Conservation (phyloP, 2,888 invertebrate species). For the Julus scandinavius region DNA sequence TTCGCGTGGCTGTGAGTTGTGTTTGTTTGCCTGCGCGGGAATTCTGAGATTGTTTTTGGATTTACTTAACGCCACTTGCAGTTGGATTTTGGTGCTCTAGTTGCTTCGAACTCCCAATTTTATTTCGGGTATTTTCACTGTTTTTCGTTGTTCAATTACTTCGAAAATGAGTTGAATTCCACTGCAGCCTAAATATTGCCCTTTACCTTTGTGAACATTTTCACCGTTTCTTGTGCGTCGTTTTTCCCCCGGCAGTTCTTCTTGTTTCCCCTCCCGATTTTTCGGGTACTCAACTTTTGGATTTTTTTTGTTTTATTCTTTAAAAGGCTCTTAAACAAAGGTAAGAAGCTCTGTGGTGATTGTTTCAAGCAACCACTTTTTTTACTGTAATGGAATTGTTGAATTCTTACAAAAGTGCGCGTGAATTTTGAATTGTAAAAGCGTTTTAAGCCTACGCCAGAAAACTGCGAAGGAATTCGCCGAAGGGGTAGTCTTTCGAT, state of each 20-base stretch:
- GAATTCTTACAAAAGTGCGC: not conserved
- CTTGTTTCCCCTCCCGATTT: not conserved
- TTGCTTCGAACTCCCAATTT: not conserved
- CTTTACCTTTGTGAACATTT: not conserved
- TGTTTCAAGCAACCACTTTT: not conserved
- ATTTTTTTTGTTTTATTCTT: not conserved
- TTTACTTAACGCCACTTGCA: not conserved
- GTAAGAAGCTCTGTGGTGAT: not conserved
- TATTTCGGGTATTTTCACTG: not conserved
- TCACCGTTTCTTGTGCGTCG: not conserved
- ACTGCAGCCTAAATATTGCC: not conserved
- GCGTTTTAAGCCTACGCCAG: not conserved
- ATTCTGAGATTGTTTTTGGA: not conserved
- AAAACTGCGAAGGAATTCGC: not conserved
- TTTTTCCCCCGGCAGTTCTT: not conserved
- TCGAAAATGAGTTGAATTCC: not conserved
- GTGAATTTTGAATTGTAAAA: not conserved
- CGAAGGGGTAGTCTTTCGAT: not conserved
- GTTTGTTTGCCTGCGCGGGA: not conserved
- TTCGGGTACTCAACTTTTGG: not conserved
- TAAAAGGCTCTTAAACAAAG: not conserved
- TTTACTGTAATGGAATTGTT: not conserved
- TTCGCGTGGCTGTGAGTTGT: not conserved
- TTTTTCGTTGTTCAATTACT: not conserved
- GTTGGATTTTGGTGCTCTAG: not conserved